A percentile compares a stretch with the other conserved stretches of the same genome.
These are phyloP conservation scores for Meteorus sp. DNA, from an alignment of 1,140 invertebrate genomes.

Conservation along the genomic window DNA sequence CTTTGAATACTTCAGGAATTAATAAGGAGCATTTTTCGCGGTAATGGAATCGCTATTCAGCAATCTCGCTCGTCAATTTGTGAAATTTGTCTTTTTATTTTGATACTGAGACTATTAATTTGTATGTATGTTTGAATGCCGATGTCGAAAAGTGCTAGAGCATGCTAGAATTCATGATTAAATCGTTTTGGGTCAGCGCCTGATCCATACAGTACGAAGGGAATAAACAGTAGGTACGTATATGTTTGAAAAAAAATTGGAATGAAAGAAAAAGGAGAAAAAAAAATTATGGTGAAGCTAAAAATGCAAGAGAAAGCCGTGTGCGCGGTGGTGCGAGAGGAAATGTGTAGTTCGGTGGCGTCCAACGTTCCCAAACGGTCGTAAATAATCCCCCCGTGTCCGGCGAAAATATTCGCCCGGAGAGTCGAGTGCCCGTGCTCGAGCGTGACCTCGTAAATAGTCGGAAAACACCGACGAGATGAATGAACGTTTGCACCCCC, in stretches of 20 bases:
- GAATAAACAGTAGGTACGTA: not conserved
- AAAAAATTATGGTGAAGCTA: conserved; percentile 3
- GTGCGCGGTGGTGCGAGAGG: conserved; percentile 21
- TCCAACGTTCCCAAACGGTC: conserved; percentile 26
- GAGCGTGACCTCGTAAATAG: conserved; percentile 23
- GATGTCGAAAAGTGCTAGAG: not conserved
- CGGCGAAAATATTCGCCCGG: conserved; percentile 8
- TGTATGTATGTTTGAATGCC: too few species aligned
- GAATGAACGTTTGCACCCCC: conserved; percentile 8
- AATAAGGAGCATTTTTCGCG: too few species aligned
- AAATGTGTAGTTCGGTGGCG: conserved; percentile 25
- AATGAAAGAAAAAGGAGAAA: not conserved
- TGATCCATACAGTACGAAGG: not conserved
- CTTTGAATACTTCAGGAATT: too few species aligned
- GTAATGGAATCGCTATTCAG: too few species aligned
- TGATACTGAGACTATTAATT: too few species aligned
- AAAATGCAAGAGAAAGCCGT: conserved; percentile 2
- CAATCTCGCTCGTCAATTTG: too few species aligned
- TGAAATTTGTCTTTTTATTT: too few species aligned
- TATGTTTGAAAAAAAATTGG: not conserved
- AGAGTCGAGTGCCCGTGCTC: conserved; percentile 14
- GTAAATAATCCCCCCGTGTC: conserved; percentile 11
- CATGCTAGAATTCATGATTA: conserved; percentile 11
- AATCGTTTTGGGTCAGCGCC: not conserved
- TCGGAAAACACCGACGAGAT: conserved; percentile 17